These are phyloP conservation scores for Cyanoramphus novaezelandiae DNA, from an alignment of 2,113 vertebrate genomes.

Conservation along the genomic window DNA sequence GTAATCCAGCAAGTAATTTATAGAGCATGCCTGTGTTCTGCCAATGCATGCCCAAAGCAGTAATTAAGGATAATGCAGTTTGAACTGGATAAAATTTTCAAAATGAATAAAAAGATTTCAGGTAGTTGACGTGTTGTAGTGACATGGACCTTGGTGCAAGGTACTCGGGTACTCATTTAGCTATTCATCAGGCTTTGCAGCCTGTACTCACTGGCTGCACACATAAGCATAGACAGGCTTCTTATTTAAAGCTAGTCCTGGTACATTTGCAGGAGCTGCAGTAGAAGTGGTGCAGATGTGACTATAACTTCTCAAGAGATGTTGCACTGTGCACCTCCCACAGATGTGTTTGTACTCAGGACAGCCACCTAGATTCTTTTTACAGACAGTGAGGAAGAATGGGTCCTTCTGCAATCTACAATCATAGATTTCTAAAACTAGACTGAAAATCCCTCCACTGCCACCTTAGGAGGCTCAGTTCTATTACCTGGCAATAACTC, in stretches of 20 bases:
- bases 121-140: background rate
- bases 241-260: background rate
- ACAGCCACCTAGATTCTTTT: background rate
- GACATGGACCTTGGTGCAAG: background rate
- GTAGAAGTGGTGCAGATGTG: background rate
- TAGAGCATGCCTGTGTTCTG: background rate
- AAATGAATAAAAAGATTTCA: background rate
- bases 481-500: background rate
- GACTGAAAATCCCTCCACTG: background rate
- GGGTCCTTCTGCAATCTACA: background rate
- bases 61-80: background rate
- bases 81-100: background rate
- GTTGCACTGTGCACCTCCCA: background rate
- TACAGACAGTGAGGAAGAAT: background rate
- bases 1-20: background rate
- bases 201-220: background rate
- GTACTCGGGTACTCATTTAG: background rate
- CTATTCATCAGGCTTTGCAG: background rate
- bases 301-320: background rate
- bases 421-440: background rate
- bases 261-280: background rate
- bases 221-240: background rate
- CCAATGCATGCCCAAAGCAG: background rate
- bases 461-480: background rate
- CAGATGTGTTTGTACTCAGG: background rate